Evolutionary conservation across 1,140 invertebrate species (phyloP), one percentile per base, ranked within the genome.

Genomic region (Colletes gigas): DNA sequence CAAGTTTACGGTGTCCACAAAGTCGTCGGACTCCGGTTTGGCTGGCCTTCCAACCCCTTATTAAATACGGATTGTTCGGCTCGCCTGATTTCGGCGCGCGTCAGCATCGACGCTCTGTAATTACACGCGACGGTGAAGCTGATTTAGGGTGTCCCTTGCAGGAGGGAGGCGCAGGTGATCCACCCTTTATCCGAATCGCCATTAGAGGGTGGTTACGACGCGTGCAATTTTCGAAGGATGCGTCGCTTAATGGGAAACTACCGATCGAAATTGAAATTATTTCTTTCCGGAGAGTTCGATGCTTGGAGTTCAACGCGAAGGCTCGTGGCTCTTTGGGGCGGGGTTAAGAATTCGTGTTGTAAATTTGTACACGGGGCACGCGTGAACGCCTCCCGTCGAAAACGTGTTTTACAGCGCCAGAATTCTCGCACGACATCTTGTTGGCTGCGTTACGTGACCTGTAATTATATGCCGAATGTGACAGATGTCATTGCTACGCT

Each of bases 311-410:
- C 2, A 30, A 30, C 30, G 30, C 30, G 30, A 30, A 30, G 30
- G 30, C 30, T 30, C 30, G 30, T 30, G 30, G 30, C 30, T 30
- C 30, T 30, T 30, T 30, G 30, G 6, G 12, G 19, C 17, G 17
- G 17, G 77, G 84, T 86, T 83, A 84, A 62, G 80, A 19, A 87
- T 88, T 88, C 88, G 74, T 78, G 73, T 57, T 15, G 19, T 66
- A 59, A 66, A 85, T 89, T 87, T 70, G 82, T 88, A 88, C 74
- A 83, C 84, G 77, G 63, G 65, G 63, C 87, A 71, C 79, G 78
- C 77, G 70, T 71, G 73, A 72, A 77, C 79, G 76, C 54, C 19
- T 44, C 71, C 19, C 62, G 50, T 81, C 65, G 83, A 78, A 84
- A 87, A 78, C 77, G 70, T 81, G 81, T 81, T 88, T 86, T 80